Evolutionary conservation across 2,113 vertebrate species (phyloP), one percentile per base, ranked within the genome.

Genomic region (Phylloscopus whistleri): DNA sequence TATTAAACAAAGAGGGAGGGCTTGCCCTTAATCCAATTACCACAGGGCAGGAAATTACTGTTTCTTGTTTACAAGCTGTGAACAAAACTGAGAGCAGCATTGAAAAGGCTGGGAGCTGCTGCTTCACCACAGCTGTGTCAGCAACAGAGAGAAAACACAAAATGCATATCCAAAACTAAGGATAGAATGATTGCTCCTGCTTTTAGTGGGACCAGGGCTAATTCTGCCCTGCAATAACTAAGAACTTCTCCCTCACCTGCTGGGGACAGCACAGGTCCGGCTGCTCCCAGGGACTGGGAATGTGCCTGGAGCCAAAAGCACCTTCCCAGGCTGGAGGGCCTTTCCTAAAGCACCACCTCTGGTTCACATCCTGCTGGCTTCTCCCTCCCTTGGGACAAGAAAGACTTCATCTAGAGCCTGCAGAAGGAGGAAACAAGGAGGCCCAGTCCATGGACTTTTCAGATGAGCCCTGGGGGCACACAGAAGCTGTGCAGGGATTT

Each of bases 251-350:
- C 3, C 37, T 35, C 31, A 23, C 7, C 16, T 10, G 28, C 27
- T 37, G 62, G 19, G 35, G 30, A 24, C 16, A 37, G 39, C 39
- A 9, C 59, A 3, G 21, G 10, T 55, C 79, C 41, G 19, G 35
- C 19, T 8, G 19, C 30, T 35, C 31, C 6, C 0, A 1, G 33
- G 33, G 17, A 20, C 28, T 18, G 30, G 30, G 39, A 49, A 9
- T 18, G 9, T 21, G 4, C 39, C 1, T 0, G 2, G 26, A 90
- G 16, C 11, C n/a, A 59, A 66, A 64, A 46, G 11, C 27, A 10
- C 16, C 39, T 59, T 55, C 46, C 39, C 33, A 68, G 6, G n/a
- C 33, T 14, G 18, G 16, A 73, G 12, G 1, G 6, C 26, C 22
- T 14, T n/a, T 28, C 35, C 37, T 35, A 48, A 53, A 33, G 31